These are phyloP conservation scores for Caprella mutica DNA, from an alignment of 2,888 invertebrate species.

Conservation along the genomic window DNA sequence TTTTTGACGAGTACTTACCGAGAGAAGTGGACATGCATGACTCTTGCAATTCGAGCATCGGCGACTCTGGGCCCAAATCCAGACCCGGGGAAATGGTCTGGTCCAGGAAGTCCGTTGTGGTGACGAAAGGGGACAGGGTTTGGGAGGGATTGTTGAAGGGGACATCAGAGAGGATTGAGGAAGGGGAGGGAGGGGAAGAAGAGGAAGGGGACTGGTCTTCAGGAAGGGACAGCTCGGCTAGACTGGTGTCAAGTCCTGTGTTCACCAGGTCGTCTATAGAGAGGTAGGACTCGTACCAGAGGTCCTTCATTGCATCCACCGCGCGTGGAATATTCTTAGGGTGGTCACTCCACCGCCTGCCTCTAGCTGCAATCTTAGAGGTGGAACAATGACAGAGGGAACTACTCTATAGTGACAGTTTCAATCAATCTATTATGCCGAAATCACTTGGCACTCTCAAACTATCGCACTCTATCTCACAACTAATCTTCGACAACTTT, in stretches of 20 bases:
- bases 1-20: too few species aligned
- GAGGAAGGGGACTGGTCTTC: constrained; percentile 2
- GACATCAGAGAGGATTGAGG: not conserved
- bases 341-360: too few species aligned
- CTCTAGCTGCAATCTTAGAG: too few species aligned
- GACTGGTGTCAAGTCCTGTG: constrained; percentile 23
- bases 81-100: not conserved
- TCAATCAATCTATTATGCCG: too few species aligned
- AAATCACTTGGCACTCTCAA: too few species aligned
- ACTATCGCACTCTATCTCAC: too few species aligned
- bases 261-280: constrained; percentile 26
- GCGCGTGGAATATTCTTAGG: too few species aligned
- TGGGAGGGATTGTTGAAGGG: not conserved
- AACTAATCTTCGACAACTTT: too few species aligned
- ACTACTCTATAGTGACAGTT: too few species aligned
- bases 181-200: constrained; percentile 10
- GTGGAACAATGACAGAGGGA: too few species aligned
- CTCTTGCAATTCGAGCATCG: too few species aligned
- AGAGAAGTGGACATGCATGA: too few species aligned
- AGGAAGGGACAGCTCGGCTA: constrained; percentile 26
- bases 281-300: constrained; percentile 31
- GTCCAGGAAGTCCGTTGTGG: not conserved
- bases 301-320: constrained; percentile 30
- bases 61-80: not conserved
- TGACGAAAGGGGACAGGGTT: not conserved